phyloP scores from a whole-genome alignment of 2,113 vertebrate genomes.

The Oryzias woworae region DNA sequence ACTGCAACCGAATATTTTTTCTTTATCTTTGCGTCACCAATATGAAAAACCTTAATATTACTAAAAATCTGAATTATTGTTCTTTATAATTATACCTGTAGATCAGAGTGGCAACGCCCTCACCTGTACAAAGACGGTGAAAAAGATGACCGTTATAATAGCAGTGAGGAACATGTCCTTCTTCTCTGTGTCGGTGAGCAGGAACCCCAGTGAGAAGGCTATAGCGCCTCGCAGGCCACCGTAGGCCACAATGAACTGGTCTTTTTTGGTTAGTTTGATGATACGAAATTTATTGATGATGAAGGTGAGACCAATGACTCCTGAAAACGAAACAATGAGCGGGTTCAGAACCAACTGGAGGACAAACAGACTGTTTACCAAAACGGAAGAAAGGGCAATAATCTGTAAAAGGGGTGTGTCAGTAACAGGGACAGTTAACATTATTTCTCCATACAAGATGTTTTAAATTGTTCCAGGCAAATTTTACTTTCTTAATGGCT shows the following conservation, averaged over 20 bases:
- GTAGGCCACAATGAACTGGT: slow-evolving; percentile 97
- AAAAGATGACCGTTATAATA: slow-evolving; percentile 97
- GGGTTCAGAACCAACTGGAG: too few species aligned
- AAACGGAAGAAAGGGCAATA: too few species aligned
- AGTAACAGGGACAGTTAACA: too few species aligned
- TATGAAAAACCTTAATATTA: too few species aligned
- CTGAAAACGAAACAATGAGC: slow-evolving; percentile 62
- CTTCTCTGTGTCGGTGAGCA: slow-evolving; percentile 80
- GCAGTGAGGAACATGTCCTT: slow-evolving; percentile 93
- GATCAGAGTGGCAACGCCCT: slow-evolving; percentile 7
- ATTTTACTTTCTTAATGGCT: too few species aligned
- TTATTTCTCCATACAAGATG: too few species aligned
- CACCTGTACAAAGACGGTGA: slow-evolving; percentile 98
- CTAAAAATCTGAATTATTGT: too few species aligned
- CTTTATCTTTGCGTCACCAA: too few species aligned
- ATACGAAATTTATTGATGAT: slow-evolving; percentile 96
- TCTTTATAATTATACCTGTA: too few species aligned
- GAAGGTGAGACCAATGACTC: slow-evolving; percentile 89
- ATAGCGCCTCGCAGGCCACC: slow-evolving; percentile 95
- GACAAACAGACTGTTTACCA: too few species aligned
- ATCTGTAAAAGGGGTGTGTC: too few species aligned
- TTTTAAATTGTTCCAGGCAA: too few species aligned
- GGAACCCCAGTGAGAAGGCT: slow-evolving; percentile 91
- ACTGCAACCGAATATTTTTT: background rate
- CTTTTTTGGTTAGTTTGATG: slow-evolving; percentile 91